These are phyloP conservation scores for Leptinotarsa lineolata DNA, from an alignment of 1,140 invertebrate genomes.

Conservation along the genomic window DNA sequence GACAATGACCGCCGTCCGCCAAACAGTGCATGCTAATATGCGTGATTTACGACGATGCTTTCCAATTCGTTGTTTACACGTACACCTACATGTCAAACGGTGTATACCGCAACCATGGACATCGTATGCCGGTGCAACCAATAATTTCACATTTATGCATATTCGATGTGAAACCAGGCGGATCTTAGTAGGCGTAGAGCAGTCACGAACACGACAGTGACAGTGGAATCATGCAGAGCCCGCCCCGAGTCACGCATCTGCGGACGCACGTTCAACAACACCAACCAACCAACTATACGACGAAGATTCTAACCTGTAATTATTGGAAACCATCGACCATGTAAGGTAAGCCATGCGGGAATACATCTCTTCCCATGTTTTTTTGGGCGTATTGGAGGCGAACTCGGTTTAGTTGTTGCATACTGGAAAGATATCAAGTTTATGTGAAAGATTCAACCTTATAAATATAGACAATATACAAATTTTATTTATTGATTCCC, in stretches of 20 bases:
- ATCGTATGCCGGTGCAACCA: neutral
- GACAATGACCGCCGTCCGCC: neutral
- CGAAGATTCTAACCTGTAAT: conserved; percentile 43
- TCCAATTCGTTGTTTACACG: neutral
- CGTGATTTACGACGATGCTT: neutral
- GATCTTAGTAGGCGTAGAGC: conserved; percentile 25
- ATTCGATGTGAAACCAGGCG: conserved; percentile 23
- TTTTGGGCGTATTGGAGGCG: neutral
- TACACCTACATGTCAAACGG: neutral
- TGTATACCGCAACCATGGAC: neutral
- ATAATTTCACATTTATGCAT: conserved; percentile 18
- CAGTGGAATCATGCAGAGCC: conserved; percentile 46
- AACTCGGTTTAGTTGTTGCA: neutral
- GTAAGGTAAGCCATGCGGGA: conserved; percentile 36
- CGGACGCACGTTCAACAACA: conserved; percentile 42
- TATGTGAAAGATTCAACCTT: too few relatives aligned
- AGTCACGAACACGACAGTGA: conserved; percentile 43
- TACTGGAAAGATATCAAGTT: neutral
- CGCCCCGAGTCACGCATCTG: conserved; percentile 46
- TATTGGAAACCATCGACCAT: conserved; percentile 47
- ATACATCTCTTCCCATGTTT: conserved; percentile 21
- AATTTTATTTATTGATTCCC: too few relatives aligned
- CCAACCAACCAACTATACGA: conserved; percentile 43
- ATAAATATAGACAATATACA: too few relatives aligned
- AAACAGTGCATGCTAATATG: neutral